Conservation (phyloP, 2,113 vertebrate genomes). For the Neodontobutis hainanensis region DNA sequence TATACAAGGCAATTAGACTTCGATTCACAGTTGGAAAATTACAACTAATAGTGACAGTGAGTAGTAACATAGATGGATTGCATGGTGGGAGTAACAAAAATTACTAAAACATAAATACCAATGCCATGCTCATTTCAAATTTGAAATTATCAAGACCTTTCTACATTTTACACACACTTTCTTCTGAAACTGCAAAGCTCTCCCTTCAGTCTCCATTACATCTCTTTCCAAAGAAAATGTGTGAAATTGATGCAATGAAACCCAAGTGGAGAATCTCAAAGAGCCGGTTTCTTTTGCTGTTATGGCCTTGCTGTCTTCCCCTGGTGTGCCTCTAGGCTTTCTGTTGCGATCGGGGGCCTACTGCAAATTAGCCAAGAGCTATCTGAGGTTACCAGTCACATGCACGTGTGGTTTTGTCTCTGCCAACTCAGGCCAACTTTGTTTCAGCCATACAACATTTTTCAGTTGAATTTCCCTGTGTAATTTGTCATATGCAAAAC, state of each 20-base stretch:
- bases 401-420: constrained; percentile 53
- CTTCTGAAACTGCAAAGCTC: too few relatives aligned
- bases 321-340: constrained; percentile 52
- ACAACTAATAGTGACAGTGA: background rate
- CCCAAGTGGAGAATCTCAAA: constrained; percentile 77
- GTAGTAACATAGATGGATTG: background rate
- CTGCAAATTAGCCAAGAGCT: constrained; percentile 76
- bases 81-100: background rate
- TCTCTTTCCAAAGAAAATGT: constrained; percentile 61
- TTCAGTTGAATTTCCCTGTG: background rate
- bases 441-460: constrained; percentile 7
- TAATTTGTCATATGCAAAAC: constrained; percentile 15
- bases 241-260: constrained; percentile 79
- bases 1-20: background rate
- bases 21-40: background rate
- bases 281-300: constrained; percentile 73
- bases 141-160: too few relatives aligned
- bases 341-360: constrained; percentile 66
- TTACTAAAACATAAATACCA: too few relatives aligned
- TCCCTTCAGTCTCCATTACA: constrained; percentile 44
- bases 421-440: constrained; percentile 46
- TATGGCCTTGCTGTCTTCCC: constrained; percentile 57
- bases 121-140: too few relatives aligned
- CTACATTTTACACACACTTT: too few relatives aligned
- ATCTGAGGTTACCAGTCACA: constrained; percentile 72